These are phyloP conservation scores for Oryzias melastigma DNA, from an alignment of 2,113 vertebrate species.

Conservation along the genomic window DNA sequence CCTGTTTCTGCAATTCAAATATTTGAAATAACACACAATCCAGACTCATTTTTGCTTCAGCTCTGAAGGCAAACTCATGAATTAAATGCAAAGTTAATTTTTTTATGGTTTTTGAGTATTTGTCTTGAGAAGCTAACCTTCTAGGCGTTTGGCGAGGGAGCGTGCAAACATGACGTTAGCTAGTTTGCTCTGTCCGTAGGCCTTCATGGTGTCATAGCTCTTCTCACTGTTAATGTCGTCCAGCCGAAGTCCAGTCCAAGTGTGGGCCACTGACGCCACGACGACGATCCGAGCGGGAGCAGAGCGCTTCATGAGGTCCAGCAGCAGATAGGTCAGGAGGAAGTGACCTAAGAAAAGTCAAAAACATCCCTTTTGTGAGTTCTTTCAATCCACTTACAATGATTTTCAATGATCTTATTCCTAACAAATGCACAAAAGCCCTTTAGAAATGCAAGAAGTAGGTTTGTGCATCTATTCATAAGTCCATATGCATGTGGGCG, in stretches of 20 bases:
- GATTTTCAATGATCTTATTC: no score
- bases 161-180: conserved; percentile 77
- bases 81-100: no score
- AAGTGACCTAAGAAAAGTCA: conserved; percentile 72
- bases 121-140: conserved; percentile 67
- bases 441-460: neutral
- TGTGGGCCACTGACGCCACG: conserved; percentile 78
- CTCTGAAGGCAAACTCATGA: no score
- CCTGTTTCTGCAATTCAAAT: conserved; percentile 61
- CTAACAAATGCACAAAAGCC: neutral
- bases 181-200: conserved; percentile 82
- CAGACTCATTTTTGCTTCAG: no score
- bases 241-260: conserved; percentile 72
- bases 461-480: neutral
- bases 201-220: conserved; percentile 74
- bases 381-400: no score
- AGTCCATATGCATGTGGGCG: conserved; percentile 29
- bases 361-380: no score
- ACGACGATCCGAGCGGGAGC: conserved; percentile 72
- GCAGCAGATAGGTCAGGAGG: conserved; percentile 74
- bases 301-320: conserved; percentile 77
- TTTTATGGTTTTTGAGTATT: no score
- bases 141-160: conserved; percentile 65
- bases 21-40: no score
- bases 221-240: conserved; percentile 81